Percentiles rank a stretch among this genome's conserved stretches.
Evolutionary conservation across 2,888 invertebrate genomes (phyloP).

Genomic region (Agrenia bidenticulata): DNA sequence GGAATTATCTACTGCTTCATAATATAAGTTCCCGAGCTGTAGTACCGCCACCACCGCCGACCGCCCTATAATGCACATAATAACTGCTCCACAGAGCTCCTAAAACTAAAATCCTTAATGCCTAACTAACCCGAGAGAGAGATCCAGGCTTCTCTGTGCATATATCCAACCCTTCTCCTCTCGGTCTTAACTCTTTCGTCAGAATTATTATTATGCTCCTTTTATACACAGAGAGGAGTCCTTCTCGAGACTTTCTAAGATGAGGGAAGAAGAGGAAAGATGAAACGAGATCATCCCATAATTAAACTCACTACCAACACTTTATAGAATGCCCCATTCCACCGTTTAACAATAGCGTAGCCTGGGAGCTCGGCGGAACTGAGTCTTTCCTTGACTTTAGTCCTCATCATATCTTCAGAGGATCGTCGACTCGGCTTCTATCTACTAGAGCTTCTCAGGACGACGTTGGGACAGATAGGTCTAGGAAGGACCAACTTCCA

Average conservation of each 20-base stretch:
- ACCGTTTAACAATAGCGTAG: not conserved
- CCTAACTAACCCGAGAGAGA: constrained; percentile 39
- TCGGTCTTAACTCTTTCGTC: constrained; percentile 17
- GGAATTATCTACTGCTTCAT: constrained; percentile 24
- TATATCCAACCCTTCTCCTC: no score
- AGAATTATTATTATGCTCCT: constrained; percentile 8
- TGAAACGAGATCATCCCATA: constrained; percentile 51
- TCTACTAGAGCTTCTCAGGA: no score
- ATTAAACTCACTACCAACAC: constrained; percentile 41
- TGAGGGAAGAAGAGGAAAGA: constrained; percentile 3
- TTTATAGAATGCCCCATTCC: constrained; percentile 4
- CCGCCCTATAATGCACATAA: no score
- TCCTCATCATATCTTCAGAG: no score
- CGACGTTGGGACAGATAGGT: no score
- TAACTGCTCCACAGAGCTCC: no score
- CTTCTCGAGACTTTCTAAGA: not conserved
- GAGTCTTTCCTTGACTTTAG: no score
- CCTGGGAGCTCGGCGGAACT: no score
- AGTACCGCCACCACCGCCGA: no score
- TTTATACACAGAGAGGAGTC: not conserved
- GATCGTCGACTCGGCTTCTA: not conserved
- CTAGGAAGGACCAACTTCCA: not conserved
- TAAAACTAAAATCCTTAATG: constrained; percentile 53
- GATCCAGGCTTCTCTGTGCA: no score
- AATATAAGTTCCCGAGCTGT: no score